Evolutionary conservation across 2,113 vertebrate species (phyloP), one percentile per base, ranked within the genome.

Genomic region (Entelurus aequoreus): DNA sequence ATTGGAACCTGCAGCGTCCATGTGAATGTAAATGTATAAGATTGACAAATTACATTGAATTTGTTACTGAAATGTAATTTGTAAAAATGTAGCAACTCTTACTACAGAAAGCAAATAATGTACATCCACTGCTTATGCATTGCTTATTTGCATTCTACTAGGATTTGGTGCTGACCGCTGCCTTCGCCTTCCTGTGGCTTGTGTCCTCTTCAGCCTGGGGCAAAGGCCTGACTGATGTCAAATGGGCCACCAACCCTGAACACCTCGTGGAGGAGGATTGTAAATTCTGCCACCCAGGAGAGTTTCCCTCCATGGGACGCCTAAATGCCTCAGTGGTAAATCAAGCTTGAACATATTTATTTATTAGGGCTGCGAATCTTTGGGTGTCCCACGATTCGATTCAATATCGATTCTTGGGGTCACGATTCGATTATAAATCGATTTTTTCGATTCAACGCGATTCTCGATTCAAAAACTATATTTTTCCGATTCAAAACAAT

Each of bases 281-380:
- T 78, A 51, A 74, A 0, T 56, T 8, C 3, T 97, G 94, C 73
- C 21, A 1, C 0, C 0, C 79, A 0, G 90, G 84, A 15, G 74
- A 76, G 38, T 85, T 75, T 1, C 93, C 95, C 0, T 85, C 89
- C 48, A 93, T 97, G 91, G 94, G 95, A 2, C 91, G 94, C 61
- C 95, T 94, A 71, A 97, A 97, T 63, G 90, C 95, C 74, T 98
- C 95, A 0, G 96, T 97, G 94, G 95, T 98, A 78, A 93, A 93
- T 82, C 3, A 1, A 7, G 36, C 15, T 35, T 28, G 16, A 60
- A 47, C 5, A 21, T 6, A 37, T 58, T 38, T 44, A 37, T 16
- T n/a, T n/a, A n/a, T n/a, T n/a, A n/a, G n/a, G n/a, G n/a, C n/a
- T n/a, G n/a, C n/a, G n/a, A n/a, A n/a, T n/a, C n/a, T n/a, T n/a